Evolutionary conservation across 2,888 invertebrate genomes (phyloP), one percentile per base, ranked within the genome.

Genomic region (Mycalesis mineus): DNA sequence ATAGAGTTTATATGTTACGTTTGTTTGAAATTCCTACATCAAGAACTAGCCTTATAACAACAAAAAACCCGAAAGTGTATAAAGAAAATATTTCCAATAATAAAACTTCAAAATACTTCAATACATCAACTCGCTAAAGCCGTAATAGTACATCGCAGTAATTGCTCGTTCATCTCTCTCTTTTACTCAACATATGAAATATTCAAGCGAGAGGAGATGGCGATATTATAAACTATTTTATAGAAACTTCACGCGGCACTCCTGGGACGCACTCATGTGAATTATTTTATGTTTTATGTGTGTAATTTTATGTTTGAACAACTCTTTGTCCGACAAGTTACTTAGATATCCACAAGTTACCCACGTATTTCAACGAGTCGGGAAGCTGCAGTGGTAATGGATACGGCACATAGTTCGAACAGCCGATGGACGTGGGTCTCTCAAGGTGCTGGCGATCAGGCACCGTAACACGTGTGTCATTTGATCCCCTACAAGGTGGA

Each of bases 171-270:
- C 39, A 36, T 36, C 59, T 59, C 22, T 61, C 61, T 57, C 55
- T 56, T 48, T 63, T 56, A 28, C 57, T 37, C 63, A 14, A 44
- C 45, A 15, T 56, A 67, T 80, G 74, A 80, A 81, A 80, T 81
- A 80, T 80, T 79, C 77, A 81, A 66, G 55, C 66, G 65, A 68
- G 70, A 64, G 68, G 68, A 67, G 64, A 69, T 64, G 62, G 66
- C 70, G 70, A 74, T 75, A 73, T 74, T 71, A 72, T 71, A 68
- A 75, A 77, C 75, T 76, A 77, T 77, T 75, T 70, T 66, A 70
- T 68, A 61, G 67, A 62, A 71, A 76, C 65, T 74, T 65, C 72
- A 66, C 66, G 62, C 53, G 62, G 55, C 58, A 63, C 67, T 65
- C 63, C 36, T 51, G 63, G 66, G 63, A 57, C 55, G 61, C 70